Evolutionary conservation across 2,797 vertebrate genomes (phyloP).

Genomic region (Myotis planiceps): DNA sequence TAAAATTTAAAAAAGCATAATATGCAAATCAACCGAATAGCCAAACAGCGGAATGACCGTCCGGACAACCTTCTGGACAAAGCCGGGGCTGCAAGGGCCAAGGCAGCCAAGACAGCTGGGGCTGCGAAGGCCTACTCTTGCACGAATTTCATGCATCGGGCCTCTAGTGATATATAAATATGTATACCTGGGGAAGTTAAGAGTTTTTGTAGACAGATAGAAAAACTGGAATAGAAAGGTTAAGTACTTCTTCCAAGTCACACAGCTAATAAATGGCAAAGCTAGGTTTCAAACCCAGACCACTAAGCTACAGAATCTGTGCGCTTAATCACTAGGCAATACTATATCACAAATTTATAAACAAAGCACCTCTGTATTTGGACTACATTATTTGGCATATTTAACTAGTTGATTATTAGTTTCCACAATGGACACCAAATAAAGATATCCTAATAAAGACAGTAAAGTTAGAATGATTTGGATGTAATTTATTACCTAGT

Average conservation of each 20-base stretch:
- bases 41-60: too few relatives aligned
- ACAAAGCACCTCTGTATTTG: neutral
- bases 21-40: too few relatives aligned
- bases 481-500: conserved; percentile 17
- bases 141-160: too few relatives aligned
- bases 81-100: too few relatives aligned
- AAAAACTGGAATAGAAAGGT: conserved; percentile 33
- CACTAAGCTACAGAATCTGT: neutral
- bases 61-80: too few relatives aligned
- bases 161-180: too few relatives aligned
- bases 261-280: conserved; percentile 56
- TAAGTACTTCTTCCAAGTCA: conserved; percentile 39
- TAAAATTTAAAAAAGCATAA: neutral
- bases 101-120: too few relatives aligned
- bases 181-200: neutral
- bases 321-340: neutral
- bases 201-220: conserved; percentile 3
- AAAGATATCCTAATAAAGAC: neutral
- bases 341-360: neutral
- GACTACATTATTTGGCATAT: conserved; percentile 33
- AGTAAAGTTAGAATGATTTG: conserved; percentile 17
- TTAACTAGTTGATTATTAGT: conserved; percentile 21
- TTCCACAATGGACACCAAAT: conserved; percentile 18
- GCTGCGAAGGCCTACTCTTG: too few relatives aligned
- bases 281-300: conserved; percentile 23